These are phyloP conservation scores for Tinamus major DNA, from an alignment of 2,797 vertebrate genomes.

Conservation along the genomic window DNA sequence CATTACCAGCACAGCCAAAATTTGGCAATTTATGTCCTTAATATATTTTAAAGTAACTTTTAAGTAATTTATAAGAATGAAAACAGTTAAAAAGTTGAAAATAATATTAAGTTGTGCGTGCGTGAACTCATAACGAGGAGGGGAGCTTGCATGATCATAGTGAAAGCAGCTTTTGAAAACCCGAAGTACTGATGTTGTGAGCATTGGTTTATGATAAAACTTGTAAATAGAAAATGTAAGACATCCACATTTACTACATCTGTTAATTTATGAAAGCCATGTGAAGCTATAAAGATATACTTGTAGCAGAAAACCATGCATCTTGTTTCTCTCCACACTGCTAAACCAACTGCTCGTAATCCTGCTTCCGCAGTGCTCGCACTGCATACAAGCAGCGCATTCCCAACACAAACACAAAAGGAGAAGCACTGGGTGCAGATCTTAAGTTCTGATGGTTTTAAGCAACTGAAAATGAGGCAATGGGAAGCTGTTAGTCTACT, in stretches of 20 bases:
- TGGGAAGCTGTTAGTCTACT: conserved; percentile 61
- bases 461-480: conserved; percentile 63
- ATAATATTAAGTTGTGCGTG: background rate
- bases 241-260: conserved; percentile 49
- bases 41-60: conserved; percentile 51
- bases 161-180: conserved; percentile 45
- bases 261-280: conserved; percentile 44
- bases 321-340: background rate
- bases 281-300: conserved; percentile 36
- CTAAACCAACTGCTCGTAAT: conserved; percentile 13
- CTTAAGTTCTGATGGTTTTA: conserved; percentile 51
- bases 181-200: background rate
- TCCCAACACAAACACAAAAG: conserved; percentile 31
- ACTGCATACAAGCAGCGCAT: conserved; percentile 11
- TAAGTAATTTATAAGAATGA: conserved; percentile 40
- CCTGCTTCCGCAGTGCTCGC: background rate
- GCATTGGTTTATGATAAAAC: conserved; percentile 45
- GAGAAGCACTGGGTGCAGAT: conserved; percentile 29
- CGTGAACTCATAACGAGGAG: conserved; percentile 47
- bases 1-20: conserved; percentile 58
- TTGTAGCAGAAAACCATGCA: conserved; percentile 35
- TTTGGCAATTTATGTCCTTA: conserved; percentile 47
- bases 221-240: conserved; percentile 41
- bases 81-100: conserved; percentile 38
- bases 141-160: conserved; percentile 62